These are phyloP conservation scores for Chymomyza procnemis DNA, from an alignment of 2,888 invertebrate species.

Conservation along the genomic window DNA sequence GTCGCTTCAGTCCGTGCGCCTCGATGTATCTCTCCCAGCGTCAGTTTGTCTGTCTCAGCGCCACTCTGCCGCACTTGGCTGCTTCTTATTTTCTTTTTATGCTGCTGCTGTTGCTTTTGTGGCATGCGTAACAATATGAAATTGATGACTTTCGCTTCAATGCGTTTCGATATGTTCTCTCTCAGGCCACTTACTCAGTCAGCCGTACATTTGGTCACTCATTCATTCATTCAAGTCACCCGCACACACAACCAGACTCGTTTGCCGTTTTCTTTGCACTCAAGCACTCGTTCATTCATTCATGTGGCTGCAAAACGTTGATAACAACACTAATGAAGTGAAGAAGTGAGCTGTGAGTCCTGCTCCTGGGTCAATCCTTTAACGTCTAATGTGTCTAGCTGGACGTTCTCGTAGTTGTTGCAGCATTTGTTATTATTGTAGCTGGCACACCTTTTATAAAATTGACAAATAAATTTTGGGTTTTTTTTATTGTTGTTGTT, in stretches of 20 bases:
- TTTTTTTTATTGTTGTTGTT: constrained; percentile 3
- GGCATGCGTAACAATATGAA: constrained; percentile 73
- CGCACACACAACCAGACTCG: constrained; percentile 18
- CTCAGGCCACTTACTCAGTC: constrained; percentile 31
- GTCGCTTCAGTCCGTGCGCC: constrained; percentile 5
- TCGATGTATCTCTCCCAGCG: neutral
- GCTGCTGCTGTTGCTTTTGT: constrained; percentile 48
- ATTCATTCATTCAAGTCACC: constrained; percentile 22
- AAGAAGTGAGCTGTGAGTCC: constrained; percentile 20
- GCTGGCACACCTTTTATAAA: constrained; percentile 54
- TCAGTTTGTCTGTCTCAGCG: neutral
- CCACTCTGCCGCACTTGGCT: no score
- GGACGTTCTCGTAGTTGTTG: neutral
- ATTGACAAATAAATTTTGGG: constrained; percentile 64
- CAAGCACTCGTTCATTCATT: no score
- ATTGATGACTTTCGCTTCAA: constrained; percentile 71
- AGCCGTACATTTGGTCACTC: constrained; percentile 5
- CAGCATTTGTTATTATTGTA: neutral
- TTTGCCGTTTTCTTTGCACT: constrained; percentile 25
- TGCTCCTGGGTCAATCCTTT: constrained; percentile 6
- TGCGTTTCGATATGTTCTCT: constrained; percentile 67
- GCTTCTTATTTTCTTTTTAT: neutral
- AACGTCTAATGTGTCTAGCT: constrained; percentile 15
- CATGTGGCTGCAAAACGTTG: constrained; percentile 63
- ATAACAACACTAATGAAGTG: constrained; percentile 71